These are phyloP conservation scores for Trichonephila clavata DNA, from an alignment of 1,140 invertebrate genomes.

Conservation along the genomic window DNA sequence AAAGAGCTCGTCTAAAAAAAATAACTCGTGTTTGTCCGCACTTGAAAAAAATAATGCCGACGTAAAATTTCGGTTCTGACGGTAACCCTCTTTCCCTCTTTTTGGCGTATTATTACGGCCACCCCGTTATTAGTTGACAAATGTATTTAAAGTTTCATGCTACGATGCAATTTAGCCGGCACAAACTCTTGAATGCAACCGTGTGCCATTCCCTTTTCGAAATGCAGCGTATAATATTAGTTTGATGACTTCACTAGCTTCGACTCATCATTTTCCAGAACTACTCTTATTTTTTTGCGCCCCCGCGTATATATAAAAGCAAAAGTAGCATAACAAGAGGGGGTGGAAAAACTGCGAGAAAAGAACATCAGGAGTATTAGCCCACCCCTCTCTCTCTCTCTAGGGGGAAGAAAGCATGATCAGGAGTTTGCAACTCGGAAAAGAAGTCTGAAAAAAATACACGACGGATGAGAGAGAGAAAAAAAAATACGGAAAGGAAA, in stretches of 20 bases:
- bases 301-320: slow-evolving; percentile 38
- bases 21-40: slow-evolving; percentile 8
- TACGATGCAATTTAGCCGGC: slow-evolving; percentile 44
- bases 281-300: slow-evolving; percentile 25
- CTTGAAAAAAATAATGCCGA: slow-evolving; percentile 48
- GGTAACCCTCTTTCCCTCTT: slow-evolving; percentile 50
- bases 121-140: slow-evolving; percentile 75
- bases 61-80: neutral
- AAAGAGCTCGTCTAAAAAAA: slow-evolving; percentile 38
- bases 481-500: slow-evolving; percentile 62
- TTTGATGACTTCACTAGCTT: slow-evolving; percentile 68
- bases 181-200: neutral
- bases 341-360: slow-evolving; percentile 50
- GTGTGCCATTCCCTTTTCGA: neutral
- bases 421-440: neutral
- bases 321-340: slow-evolving; percentile 55
- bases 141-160: slow-evolving; percentile 75
- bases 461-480: slow-evolving; percentile 21
- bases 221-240: slow-evolving; percentile 71
- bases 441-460: neutral
- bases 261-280: slow-evolving; percentile 66
- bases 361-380: slow-evolving; percentile 55
- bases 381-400: slow-evolving; percentile 5
- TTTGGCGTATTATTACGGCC: slow-evolving; percentile 71
- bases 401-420: neutral